Base-by-base conservation (phyloP, 2,797 vertebrate genomes). In the Esox lucius region DNA sequence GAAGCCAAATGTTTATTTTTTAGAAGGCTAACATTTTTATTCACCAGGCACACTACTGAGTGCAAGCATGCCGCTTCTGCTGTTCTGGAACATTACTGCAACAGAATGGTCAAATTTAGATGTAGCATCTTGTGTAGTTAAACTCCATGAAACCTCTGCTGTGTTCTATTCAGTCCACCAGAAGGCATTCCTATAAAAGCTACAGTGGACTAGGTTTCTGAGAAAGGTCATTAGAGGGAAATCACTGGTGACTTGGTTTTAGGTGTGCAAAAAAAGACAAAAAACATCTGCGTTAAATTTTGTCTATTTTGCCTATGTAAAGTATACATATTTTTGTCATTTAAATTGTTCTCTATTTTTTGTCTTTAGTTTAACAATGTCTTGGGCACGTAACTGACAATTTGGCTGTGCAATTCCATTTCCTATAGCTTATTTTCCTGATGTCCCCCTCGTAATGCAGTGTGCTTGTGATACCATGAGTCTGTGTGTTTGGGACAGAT, bases 401-500 rank as follows among this genome's bases (percentile, higher is more conserved):
- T 6, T 12, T 61, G n/a, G 22, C 56, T 22, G 56, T 22, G 56
- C 11, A 26, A 22, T 61, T 61, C 56, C 22, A 61, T 26, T 13
- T n/a, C 24, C n/a, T 24, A n/a, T n/a, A 51, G 16, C 17, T 51
- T 0, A 53, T 53, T 16, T 53, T 53, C 17, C 17, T 53, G 49
- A 16, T 53, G 49, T 7, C 17, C 49, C 17, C 9, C 49, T 53
- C 49, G 8, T 53, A 53, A 53, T 53, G 19, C 6, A 53, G 49
- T 17, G 49, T 8, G 53, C 17, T 53, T 51, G 5, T 1, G 49
- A 53, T 49, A n/a, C 53, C n/a, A 59, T 59, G 53, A 11, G n/a
- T 59, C 53, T 59, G 53, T 59, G 53, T 59, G 53, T 7, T 59
- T 59, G 53, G 53, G 53, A n/a, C n/a, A 59, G 53, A 59, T 22